Base-by-base conservation (phyloP, 1,140 invertebrate species). In the Aphaenogaster ashmeadi region DNA sequence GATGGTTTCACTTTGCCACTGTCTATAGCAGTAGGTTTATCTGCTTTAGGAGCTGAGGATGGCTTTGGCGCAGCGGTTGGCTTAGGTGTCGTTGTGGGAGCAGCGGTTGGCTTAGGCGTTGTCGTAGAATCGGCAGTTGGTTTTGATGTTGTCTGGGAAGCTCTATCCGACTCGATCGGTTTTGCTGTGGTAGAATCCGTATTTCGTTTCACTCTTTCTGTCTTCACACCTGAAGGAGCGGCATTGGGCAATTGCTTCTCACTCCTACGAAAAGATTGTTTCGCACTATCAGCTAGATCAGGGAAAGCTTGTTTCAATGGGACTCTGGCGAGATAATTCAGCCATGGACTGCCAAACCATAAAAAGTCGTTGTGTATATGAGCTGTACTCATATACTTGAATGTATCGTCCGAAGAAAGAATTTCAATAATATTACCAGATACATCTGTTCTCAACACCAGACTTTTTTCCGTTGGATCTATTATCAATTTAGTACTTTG, bases 281-380 rank as follows among this genome's bases (percentile, higher is more conserved):
- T 87, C 5, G 62, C 75, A 62, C 9, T 87, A 6, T 27, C 62
- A 52, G 92, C 90, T 69, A 95, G 89, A 88, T 93, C 87, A 86
- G 96, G 95, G 56, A 96, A 93, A 91, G 95, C 91, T 90, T 96
- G 93, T 77, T 96, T 93, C 13, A 97, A 93, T 52, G 96, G 96
- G 36, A 97, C 95, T 89, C 96, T 96, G 5, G 95, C 97, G 62
- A 98, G 93, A 90, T 96, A 97, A 36, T 97, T 94, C 91, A 97
- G 96, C 87, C 96, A 96, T 9, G 97, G 97, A n/a, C 97, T 97
- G 18, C 98, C 97, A 0, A 98, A 92, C 93, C 97, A 97, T 2
- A 97, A 94, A 85, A 93, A 96, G 64, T 91, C 96, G 84, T 96
- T 93, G 41, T 95, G 93, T 56, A 97, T 96, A 75, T 97, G 96